Conservation (phyloP, 1,140 invertebrate species). For the Orussus abietinus region DNA sequence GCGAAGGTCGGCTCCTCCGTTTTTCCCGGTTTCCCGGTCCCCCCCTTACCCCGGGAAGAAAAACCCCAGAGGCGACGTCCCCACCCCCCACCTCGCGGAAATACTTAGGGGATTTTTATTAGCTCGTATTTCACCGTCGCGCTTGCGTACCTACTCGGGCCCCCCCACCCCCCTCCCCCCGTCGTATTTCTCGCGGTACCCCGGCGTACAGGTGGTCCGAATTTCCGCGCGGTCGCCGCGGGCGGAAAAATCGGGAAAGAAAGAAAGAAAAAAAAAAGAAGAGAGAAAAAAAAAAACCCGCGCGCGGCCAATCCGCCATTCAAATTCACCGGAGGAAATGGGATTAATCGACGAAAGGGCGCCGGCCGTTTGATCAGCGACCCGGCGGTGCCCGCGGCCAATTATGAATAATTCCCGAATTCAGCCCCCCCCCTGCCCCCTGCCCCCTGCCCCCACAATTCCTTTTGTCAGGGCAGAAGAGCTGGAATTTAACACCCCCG, state of each 20-base stretch:
- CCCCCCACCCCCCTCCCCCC: constrained; percentile 20
- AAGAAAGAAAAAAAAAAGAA: background rate
- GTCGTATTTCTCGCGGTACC: constrained; percentile 20
- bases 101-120: constrained; percentile 50
- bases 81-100: constrained; percentile 22
- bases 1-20: constrained; percentile 34
- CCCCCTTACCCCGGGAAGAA: background rate
- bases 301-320: constrained; percentile 40
- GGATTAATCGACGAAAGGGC: no score
- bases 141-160: constrained; percentile 46
- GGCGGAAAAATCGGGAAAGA: constrained; percentile 6
- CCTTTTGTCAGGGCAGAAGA: constrained; percentile 6
- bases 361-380: constrained; percentile 47
- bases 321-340: constrained; percentile 46
- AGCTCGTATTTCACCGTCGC: constrained; percentile 45
- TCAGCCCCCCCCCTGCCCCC: constrained; percentile 25
- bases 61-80: no score
- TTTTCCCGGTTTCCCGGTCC: constrained; percentile 7
- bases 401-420: constrained; percentile 49
- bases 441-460: constrained; percentile 5
- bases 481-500: background rate
- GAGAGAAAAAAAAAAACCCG: background rate
- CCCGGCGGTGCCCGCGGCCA: constrained; percentile 16
- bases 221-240: constrained; percentile 16
- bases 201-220: constrained; percentile 20